Conservation (phyloP, 1,140 invertebrate species). For the Bombus fervidus region DNA sequence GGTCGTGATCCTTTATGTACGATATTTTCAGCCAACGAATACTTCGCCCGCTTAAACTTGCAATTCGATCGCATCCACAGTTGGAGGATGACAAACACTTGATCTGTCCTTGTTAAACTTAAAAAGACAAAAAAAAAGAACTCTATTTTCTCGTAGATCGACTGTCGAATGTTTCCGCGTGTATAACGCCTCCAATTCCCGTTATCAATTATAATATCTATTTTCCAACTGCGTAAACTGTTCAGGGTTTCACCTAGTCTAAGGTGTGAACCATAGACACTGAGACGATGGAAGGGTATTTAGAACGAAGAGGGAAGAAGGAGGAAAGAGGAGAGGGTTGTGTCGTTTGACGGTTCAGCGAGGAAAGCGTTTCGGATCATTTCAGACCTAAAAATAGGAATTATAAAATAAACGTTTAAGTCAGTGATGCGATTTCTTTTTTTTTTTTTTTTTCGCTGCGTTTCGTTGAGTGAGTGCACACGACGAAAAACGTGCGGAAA, state of each 20-base stretch:
- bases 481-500: not conserved
- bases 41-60: not conserved
- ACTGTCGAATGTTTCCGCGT: not conserved
- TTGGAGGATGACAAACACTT: not conserved
- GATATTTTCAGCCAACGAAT: not conserved
- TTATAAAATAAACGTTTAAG: slow-evolving; percentile 28
- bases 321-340: not conserved
- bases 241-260: slow-evolving; percentile 32
- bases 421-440: too few relatives aligned
- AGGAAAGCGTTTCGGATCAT: slow-evolving; percentile 5
- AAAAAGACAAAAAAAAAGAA: not conserved
- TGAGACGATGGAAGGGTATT: not conserved
- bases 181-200: not conserved
- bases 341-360: slow-evolving; percentile 23
- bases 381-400: slow-evolving; percentile 13
- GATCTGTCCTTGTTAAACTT: not conserved
- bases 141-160: slow-evolving; percentile 18
- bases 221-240: slow-evolving; percentile 10
- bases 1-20: not conserved
- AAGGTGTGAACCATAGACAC: not conserved
- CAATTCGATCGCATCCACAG: not conserved
- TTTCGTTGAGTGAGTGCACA: slow-evolving; percentile 8
- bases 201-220: slow-evolving; percentile 2
- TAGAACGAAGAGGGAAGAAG: too few relatives aligned
- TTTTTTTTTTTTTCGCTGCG: not conserved